Evolutionary conservation across 2,888 invertebrate genomes (phyloP).

Genomic region (Oxycera nigricornis): DNA sequence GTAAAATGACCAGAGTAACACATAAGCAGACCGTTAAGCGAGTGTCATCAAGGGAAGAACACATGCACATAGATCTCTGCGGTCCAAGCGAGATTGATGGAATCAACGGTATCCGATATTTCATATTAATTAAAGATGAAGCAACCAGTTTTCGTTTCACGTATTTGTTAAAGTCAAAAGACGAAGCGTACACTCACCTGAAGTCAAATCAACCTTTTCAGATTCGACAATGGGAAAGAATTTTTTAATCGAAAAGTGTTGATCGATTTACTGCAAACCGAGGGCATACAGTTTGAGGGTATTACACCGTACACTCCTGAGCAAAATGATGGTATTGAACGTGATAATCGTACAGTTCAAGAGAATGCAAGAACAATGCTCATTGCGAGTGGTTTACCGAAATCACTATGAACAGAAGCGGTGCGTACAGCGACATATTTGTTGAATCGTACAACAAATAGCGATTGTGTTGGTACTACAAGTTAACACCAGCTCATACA

Average conservation of each 20-base stretch:
- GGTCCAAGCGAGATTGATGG: slow-evolving; percentile 43
- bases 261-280: slow-evolving; percentile 4
- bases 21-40: slow-evolving; percentile 22
- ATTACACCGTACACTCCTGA: slow-evolving; percentile 46
- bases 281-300: slow-evolving; percentile 28
- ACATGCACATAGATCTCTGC: slow-evolving; percentile 45
- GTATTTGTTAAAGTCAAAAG: too few species aligned
- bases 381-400: too few species aligned
- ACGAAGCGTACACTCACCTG: too few species aligned
- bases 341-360: slow-evolving; percentile 49
- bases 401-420: too few species aligned
- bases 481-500: too few species aligned
- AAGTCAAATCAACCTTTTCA: too few species aligned
- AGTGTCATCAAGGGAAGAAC: slow-evolving; percentile 29
- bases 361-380: slow-evolving; percentile 48
- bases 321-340: slow-evolving; percentile 51
- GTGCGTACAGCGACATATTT: too few species aligned
- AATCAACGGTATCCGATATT: slow-evolving; percentile 44
- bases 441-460: too few species aligned
- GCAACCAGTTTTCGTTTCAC: not conserved
- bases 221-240: too few species aligned
- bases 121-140: slow-evolving; percentile 47
- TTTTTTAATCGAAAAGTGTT: too few species aligned
- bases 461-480: too few species aligned
- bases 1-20: slow-evolving; percentile 39